phyloP scores from a whole-genome alignment of 2,888 invertebrate species.

The Helleia helle region DNA sequence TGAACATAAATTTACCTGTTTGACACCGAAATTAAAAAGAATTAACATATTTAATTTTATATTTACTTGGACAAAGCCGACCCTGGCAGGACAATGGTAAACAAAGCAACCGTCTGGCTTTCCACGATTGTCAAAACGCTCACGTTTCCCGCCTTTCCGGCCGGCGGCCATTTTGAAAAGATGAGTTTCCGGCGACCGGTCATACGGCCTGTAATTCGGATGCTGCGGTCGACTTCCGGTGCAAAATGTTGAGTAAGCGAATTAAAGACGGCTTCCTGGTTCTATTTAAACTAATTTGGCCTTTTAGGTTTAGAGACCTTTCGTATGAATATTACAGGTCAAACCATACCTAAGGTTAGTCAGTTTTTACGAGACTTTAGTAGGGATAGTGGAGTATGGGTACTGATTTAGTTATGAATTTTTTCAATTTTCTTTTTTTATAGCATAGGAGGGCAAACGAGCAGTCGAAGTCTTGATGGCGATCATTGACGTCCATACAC shows the following conservation, averaged over 20 bases:
- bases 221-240: constrained; percentile 52
- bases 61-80: constrained; percentile 24
- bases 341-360: no score
- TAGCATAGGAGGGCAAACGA: no score
- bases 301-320: no score
- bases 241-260: constrained; percentile 65
- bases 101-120: constrained; percentile 38
- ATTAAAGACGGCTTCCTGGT: constrained; percentile 42
- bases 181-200: constrained; percentile 54
- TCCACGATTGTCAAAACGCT: constrained; percentile 67
- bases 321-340: constrained; percentile 1
- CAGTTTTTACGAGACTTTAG: no score
- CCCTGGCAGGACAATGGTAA: constrained; percentile 20
- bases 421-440: no score
- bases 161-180: constrained; percentile 65
- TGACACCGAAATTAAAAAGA: no score
- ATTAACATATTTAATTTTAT: constrained; percentile 1
- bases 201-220: constrained; percentile 45
- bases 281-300: constrained; percentile 25
- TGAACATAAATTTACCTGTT: no score
- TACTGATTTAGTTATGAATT: no score
- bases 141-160: constrained; percentile 64
- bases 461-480: no score
- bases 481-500: no score
- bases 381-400: no score